These are phyloP conservation scores for Amphimallon solstitiale DNA, from an alignment of 2,888 invertebrate species.

Conservation along the genomic window DNA sequence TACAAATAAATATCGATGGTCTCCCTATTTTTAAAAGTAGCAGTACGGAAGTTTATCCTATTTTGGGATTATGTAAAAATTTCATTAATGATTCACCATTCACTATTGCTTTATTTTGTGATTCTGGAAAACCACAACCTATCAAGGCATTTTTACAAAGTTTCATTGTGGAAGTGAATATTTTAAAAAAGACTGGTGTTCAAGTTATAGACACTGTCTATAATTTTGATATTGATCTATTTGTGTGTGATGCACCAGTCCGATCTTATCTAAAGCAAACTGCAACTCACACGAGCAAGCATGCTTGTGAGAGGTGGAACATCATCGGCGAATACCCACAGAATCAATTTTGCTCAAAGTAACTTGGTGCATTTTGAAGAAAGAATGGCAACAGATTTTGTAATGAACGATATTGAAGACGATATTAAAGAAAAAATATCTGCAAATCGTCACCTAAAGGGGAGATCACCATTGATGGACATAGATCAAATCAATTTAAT, in stretches of 20 bases:
- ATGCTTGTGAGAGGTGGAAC: conserved; percentile 41
- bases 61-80: conserved; percentile 37
- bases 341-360: not conserved
- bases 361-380: not conserved
- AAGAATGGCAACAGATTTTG: conserved; percentile 22
- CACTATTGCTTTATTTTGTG: conserved; percentile 40
- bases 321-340: conserved; percentile 14
- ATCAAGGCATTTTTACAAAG: conserved; percentile 32
- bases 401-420: not conserved
- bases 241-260: conserved; percentile 42
- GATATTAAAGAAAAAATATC: no score
- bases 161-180: conserved; percentile 38
- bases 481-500: conserved; percentile 17
- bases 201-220: not conserved
- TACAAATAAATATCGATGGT: conserved; percentile 45
- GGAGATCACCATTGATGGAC: conserved; percentile 22
- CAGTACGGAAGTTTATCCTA: conserved; percentile 40
- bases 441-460: not conserved
- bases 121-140: conserved; percentile 34
- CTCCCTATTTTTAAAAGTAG: conserved; percentile 42
- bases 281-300: conserved; percentile 39
- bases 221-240: conserved; percentile 36
- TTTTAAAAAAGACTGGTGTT: conserved; percentile 7
- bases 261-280: conserved; percentile 40
- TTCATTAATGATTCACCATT: conserved; percentile 36